phyloP scores from a whole-genome alignment of 1,140 invertebrate species.

The Radopholus similis region DNA sequence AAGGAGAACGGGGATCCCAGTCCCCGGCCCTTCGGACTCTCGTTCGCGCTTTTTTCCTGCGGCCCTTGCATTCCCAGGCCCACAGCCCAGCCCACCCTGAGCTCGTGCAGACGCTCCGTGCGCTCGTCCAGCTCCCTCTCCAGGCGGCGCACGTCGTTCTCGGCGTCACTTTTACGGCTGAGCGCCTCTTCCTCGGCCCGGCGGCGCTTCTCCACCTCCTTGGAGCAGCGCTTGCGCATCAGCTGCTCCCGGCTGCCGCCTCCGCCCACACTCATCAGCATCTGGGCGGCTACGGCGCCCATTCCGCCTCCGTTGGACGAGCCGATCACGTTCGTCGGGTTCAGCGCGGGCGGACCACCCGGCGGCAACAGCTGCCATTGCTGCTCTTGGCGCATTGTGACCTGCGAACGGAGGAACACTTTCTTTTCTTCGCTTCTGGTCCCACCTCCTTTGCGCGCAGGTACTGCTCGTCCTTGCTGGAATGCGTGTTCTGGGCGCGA shows the following conservation, averaged over 20 bases:
- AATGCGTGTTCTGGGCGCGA: constrained; percentile 32
- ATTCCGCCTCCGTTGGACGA: neutral
- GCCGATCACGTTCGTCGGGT: neutral
- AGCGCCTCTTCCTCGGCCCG: constrained; percentile 52
- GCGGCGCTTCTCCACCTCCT: constrained; percentile 51
- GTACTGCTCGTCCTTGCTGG: constrained; percentile 32
- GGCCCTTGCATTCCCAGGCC: no score
- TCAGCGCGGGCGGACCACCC: neutral
- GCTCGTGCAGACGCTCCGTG: constrained; percentile 29
- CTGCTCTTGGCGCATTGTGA: constrained; percentile 13
- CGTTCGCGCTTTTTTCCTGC: no score
- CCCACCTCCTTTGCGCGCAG: constrained; percentile 36
- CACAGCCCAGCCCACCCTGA: constrained; percentile 46
- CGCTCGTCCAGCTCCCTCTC: constrained; percentile 42
- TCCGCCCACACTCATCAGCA: neutral
- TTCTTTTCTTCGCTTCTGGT: neutral
- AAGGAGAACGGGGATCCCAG: no score
- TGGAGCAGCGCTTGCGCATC: constrained; percentile 31
- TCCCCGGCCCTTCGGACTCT: no score
- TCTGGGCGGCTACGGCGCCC: neutral
- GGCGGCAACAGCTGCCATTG: neutral
- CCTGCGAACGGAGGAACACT: neutral
- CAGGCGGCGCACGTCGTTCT: constrained; percentile 42
- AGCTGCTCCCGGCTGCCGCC: constrained; percentile 2
- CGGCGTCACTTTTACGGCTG: constrained; percentile 49